Percentiles rank a stretch among this genome's conserved stretches.
These are phyloP conservation scores for Tipula lateralis DNA, from an alignment of 2,888 invertebrate genomes.

Conservation along the genomic window DNA sequence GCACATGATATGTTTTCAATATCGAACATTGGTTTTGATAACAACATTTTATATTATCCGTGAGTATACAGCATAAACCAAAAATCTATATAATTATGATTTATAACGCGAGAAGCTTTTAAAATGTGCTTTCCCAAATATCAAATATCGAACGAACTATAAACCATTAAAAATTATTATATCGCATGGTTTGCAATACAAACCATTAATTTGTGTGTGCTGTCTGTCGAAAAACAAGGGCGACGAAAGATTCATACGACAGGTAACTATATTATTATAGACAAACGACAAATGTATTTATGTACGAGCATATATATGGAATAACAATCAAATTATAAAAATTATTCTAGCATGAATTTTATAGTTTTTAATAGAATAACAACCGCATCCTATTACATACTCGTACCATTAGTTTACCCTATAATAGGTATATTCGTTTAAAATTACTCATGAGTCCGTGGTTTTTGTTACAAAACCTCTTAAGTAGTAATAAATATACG, in stretches of 20 bases:
- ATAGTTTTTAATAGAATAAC: background rate
- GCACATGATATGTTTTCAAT: background rate
- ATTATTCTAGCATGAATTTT: background rate
- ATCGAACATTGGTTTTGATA: background rate
- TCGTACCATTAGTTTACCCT: background rate
- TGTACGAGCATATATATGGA: too few species aligned
- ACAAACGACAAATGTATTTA: background rate
- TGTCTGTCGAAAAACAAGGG: background rate
- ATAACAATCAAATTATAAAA: background rate
- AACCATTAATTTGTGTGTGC: background rate
- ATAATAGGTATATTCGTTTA: background rate
- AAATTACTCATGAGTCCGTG: background rate
- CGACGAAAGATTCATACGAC: background rate
- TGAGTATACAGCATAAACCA: background rate
- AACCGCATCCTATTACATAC: background rate
- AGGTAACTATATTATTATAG: background rate
- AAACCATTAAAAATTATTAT: background rate
- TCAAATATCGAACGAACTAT: background rate
- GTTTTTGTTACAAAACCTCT: background rate
- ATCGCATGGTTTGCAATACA: background rate
- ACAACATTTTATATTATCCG: background rate
- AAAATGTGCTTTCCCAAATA: background rate
- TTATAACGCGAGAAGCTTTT: constrained; percentile 1
- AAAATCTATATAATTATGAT: background rate
- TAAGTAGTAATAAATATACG: background rate